Conservation (phyloP, 2,888 invertebrate genomes). For the Clusia tigrina region DNA sequence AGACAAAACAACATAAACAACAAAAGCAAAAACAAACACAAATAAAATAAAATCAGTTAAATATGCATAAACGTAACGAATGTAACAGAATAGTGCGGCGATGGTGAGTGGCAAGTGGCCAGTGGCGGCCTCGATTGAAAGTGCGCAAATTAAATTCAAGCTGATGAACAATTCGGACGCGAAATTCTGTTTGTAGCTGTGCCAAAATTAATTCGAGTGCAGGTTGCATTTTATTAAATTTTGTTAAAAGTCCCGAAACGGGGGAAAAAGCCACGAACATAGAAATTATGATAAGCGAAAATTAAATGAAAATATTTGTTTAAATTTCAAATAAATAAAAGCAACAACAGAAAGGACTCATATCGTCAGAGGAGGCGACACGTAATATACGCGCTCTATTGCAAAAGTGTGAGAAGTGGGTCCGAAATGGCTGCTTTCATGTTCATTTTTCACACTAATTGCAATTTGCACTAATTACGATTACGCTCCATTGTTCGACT, state of each 20-base stretch:
- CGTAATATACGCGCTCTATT: background rate
- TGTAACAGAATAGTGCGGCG: background rate
- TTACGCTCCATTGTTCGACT: no score
- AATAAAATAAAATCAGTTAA: slow-evolving; percentile 1
- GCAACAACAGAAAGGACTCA: background rate
- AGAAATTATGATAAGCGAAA: no score
- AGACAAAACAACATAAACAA: slow-evolving; percentile 9
- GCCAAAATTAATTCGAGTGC: no score
- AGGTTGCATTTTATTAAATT: no score
- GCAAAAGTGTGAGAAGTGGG: background rate
- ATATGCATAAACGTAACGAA: background rate
- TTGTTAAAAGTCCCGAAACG: no score
- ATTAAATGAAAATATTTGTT: background rate
- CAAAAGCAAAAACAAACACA: slow-evolving; percentile 15
- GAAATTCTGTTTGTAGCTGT: no score
- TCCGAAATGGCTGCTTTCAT: no score
- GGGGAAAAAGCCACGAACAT: no score
- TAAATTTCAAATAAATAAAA: background rate
- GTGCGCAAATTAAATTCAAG: no score
- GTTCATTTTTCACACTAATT: background rate
- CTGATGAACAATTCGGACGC: no score
- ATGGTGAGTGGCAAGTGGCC: background rate
- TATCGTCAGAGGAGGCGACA: background rate
- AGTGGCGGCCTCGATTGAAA: no score
- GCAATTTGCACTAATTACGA: no score